Evolutionary conservation across 2,113 vertebrate genomes (phyloP).

Genomic region (Elephantulus edwardii): DNA sequence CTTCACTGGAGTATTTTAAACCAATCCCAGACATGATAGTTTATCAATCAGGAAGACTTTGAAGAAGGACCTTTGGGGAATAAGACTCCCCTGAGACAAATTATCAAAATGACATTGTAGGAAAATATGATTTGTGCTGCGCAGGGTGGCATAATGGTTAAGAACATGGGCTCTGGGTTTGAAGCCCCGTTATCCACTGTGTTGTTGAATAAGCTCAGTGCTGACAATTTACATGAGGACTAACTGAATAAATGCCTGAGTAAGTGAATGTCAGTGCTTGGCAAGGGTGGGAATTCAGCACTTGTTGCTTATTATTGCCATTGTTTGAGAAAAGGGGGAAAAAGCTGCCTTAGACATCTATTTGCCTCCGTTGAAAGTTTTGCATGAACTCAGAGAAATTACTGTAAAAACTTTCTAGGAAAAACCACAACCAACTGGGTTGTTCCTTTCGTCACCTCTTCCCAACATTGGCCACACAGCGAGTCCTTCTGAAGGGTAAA

Average conservation of each 20-base stretch:
- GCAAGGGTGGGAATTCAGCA: not conserved
- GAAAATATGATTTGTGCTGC: not conserved
- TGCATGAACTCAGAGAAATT: conserved; percentile 1
- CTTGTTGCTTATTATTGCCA: not conserved
- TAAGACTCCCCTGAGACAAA: not conserved
- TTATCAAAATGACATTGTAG: not conserved
- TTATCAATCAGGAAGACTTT: not conserved
- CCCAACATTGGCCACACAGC: not conserved
- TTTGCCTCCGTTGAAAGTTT: not conserved
- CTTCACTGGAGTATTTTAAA: not conserved
- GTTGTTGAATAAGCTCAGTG: not conserved
- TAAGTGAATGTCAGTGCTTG: not conserved
- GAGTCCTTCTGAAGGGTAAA: not conserved
- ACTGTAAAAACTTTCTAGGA: not conserved
- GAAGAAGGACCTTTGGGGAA: not conserved
- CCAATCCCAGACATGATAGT: not conserved
- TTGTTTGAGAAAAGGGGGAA: not conserved
- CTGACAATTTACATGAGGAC: not conserved
- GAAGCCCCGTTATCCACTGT: not conserved
- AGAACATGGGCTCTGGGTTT: not conserved
- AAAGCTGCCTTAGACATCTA: not conserved
- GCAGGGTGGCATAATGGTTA: not conserved
- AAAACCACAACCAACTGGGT: not conserved
- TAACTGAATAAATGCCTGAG: not conserved
- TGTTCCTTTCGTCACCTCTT: not conserved